Evolutionary conservation across 1,140 invertebrate species (phyloP), one percentile per base, ranked within the genome.

Genomic region (Macrostomum lignano): DNA sequence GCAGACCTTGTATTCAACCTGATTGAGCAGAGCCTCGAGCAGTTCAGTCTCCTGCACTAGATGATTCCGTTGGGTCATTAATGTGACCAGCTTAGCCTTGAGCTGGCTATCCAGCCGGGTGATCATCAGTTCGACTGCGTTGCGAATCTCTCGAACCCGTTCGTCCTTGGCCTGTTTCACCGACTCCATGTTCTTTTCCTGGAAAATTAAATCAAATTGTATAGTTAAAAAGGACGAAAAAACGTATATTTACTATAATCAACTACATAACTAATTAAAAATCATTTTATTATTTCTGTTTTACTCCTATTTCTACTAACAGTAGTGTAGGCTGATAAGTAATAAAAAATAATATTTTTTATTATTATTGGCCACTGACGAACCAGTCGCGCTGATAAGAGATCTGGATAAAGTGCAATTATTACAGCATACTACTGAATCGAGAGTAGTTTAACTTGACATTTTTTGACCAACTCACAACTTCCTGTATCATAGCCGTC

Each of bases 91-190:
- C 59, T 86, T 84, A 3, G 68, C 68, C 56, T 84, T 84, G 9
- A 86, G 58, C 39, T 82, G 76, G 6, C 74, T 72, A 58, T 86
- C 78, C 15, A 84, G 53, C 21, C 76, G 64, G 22, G 75, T 73
- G 43, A 84, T 78, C 75, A 86, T 84, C 23, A 78, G 55, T 51
- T 86, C 77, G 2, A 86, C 76, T 0, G 78, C 77, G 58, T 81
- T 81, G 30, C 77, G 64, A 25, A 84, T 82, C 59, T 86, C 79
- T 28, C 75, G 61, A 0, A 84, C 77, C 38, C 73, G 63, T 47
- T 84, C 76, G 49, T 84, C 78, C 62, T 84, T 86, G 0, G 77
- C 77, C 30, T 70, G 67, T 41, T 77, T 67, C 1, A 84, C 74
- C 20, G 69, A 71, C 49, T 84, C 77, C 6, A 86, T 75, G 55